Base-by-base conservation (phyloP, 30 jellyfish, hydroid and myxozoan genomes). In the Pelagia noctiluca region DNA sequence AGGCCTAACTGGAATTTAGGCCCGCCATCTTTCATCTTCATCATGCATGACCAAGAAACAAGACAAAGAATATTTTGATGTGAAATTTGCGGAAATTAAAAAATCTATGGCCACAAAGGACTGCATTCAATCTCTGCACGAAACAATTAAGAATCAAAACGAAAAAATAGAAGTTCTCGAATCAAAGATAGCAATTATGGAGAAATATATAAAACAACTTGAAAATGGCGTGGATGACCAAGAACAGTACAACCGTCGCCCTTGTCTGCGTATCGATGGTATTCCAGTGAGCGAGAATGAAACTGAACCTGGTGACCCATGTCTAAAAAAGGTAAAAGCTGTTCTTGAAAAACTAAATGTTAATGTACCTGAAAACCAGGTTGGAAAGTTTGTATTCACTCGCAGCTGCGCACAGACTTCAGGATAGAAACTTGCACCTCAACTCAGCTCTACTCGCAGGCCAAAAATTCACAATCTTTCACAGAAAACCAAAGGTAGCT, bases 31-130 rank as follows among this genome's bases (percentile, higher is more conserved):
- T n/a, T n/a, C n/a, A n/a, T n/a, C n/a, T n/a, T n/a, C n/a, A n/a
- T n/a, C n/a, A n/a, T n/a, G n/a, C n/a, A n/a, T n/a, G n/a, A 64
- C 3, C 16, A 26, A 24, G 77, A 64, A 24, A 31, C n/a, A 64
- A 50, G 19, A 64, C 16, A 47, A 64, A 64, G 52, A 64, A 26
- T 64, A 64, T 50, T 64, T 64, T 31, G 54, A 30, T 8, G 77
- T 50, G 8, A 64, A 22, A 30, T 64, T 64, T 64, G 77, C 54
- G 49, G 77, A 64, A 8, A 12, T 64, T 10, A 64, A 22, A 26
- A 64, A 26, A 30, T 10, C 52, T n/a, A 64, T 64, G 77, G 77
- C 77, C 19, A 64, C 77, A n/a, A 26, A 64, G 32, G 77, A 64
- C 5, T 64, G 77, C n/a, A n/a, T n/a, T n/a, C n/a, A n/a, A n/a